Percentiles rank a stretch among this genome's conserved stretches.
Evolutionary conservation across 2,888 invertebrate species (phyloP).

Genomic region (Actias luna): DNA sequence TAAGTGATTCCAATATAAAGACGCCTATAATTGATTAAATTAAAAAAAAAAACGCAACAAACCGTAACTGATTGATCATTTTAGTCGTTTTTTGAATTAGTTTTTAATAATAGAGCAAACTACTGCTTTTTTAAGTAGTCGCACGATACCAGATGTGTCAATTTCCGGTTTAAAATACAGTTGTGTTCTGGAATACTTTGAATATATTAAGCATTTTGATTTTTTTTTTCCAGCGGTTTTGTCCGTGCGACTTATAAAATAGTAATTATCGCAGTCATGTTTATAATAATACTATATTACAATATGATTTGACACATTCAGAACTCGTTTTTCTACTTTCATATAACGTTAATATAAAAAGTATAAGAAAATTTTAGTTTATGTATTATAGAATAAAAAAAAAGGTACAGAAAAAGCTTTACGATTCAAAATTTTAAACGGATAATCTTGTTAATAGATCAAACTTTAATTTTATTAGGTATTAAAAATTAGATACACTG

Average conservation of each 20-base stretch:
- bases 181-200: not conserved
- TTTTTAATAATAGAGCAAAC: not conserved
- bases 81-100: not conserved
- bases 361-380: too few species aligned
- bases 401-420: not conserved
- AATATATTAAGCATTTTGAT: not conserved
- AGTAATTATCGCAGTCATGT: not conserved
- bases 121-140: constrained; percentile 1
- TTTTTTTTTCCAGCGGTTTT: not conserved
- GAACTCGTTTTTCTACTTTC: too few species aligned
- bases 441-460: not conserved
- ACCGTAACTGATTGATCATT: not conserved
- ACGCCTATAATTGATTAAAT: not conserved
- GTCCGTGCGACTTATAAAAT: not conserved
- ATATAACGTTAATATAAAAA: too few species aligned
- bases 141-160: not conserved
- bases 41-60: not conserved
- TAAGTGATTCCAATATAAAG: constrained; percentile 48
- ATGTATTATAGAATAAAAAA: too few species aligned
- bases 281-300: not conserved
- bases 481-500: not conserved
- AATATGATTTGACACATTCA: too few species aligned
- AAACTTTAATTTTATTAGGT: not conserved
- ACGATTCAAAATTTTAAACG: not conserved
- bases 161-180: not conserved